A percentile compares a stretch with the other conserved stretches of the same genome.
These are phyloP conservation scores for Bagarius yarrelli DNA, from an alignment of 2,113 vertebrate species.

Conservation along the genomic window DNA sequence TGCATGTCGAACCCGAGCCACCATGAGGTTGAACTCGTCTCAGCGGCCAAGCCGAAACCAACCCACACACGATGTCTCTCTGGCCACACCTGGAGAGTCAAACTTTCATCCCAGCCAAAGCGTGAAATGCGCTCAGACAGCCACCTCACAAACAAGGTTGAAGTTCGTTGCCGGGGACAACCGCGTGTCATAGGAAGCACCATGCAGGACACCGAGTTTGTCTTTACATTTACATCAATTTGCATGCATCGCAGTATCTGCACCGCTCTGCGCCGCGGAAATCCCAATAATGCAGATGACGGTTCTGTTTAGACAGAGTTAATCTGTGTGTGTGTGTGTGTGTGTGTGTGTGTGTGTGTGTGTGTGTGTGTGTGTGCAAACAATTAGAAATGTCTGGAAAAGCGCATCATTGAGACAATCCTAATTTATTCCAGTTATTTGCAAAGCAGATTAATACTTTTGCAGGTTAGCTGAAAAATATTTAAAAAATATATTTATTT, in stretches of 20 bases:
- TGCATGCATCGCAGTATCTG: constrained; percentile 35
- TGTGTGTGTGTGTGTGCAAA: constrained; percentile 2
- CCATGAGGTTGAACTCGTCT: constrained; percentile 63
- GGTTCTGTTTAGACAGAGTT: constrained; percentile 18
- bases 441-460: background rate
- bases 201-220: constrained; percentile 55
- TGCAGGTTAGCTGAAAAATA: no score
- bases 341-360: background rate
- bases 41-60: constrained; percentile 39
- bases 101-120: constrained; percentile 68
- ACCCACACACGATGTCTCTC: constrained; percentile 59
- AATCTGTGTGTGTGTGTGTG: background rate
- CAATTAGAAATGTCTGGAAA: constrained; percentile 1
- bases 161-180: constrained; percentile 68
- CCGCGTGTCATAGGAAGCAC: constrained; percentile 57
- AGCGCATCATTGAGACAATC: constrained; percentile 39
- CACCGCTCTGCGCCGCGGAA: background rate
- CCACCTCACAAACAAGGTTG: constrained; percentile 69
- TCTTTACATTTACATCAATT: constrained; percentile 33
- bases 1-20: constrained; percentile 58
- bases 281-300: background rate
- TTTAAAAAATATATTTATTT: no score
- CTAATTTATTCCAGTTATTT: constrained; percentile 23
- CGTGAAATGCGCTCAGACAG: constrained; percentile 76
- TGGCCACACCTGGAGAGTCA: constrained; percentile 68